Conservation (phyloP, 2,888 invertebrate species). For the Acronicta leporina region DNA sequence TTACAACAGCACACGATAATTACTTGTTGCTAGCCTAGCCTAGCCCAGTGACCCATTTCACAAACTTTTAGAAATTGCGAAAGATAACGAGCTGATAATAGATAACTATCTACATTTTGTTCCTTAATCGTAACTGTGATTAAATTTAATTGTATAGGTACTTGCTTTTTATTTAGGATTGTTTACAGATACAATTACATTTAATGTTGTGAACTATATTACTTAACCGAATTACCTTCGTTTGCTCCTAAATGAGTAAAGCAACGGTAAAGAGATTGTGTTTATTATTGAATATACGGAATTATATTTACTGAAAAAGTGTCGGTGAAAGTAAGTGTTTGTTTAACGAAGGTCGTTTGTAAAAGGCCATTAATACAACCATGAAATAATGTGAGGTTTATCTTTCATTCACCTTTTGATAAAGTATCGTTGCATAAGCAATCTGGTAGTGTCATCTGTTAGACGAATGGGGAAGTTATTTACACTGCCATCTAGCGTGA, state of each 20-base stretch:
- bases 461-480: neutral
- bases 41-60: slow-evolving; percentile 47
- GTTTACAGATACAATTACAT: slow-evolving; percentile 19
- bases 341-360: slow-evolving; percentile 70
- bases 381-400: slow-evolving; percentile 53
- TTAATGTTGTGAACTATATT: slow-evolving; percentile 49
- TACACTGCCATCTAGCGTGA: slow-evolving; percentile 43
- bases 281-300: slow-evolving; percentile 73
- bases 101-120: slow-evolving; percentile 33
- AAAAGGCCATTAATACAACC: slow-evolving; percentile 67
- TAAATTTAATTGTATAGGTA: slow-evolving; percentile 8
- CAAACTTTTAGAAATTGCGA: slow-evolving; percentile 45
- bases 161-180: slow-evolving; percentile 9
- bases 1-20: slow-evolving; percentile 27
- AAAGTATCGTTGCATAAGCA: slow-evolving; percentile 22
- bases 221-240: slow-evolving; percentile 75
- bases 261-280: slow-evolving; percentile 78
- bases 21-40: slow-evolving; percentile 32
- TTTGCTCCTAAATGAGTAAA: slow-evolving; percentile 66
- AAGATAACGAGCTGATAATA: slow-evolving; percentile 40
- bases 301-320: slow-evolving; percentile 76
- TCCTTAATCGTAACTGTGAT: slow-evolving; percentile 21
- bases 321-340: slow-evolving; percentile 77
- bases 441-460: slow-evolving; percentile 69
- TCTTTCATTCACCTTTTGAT: slow-evolving; percentile 56